Evolutionary conservation across 2,113 vertebrate species (phyloP), one percentile per base, ranked within the genome.

Genomic region (Nibea coibor): DNA sequence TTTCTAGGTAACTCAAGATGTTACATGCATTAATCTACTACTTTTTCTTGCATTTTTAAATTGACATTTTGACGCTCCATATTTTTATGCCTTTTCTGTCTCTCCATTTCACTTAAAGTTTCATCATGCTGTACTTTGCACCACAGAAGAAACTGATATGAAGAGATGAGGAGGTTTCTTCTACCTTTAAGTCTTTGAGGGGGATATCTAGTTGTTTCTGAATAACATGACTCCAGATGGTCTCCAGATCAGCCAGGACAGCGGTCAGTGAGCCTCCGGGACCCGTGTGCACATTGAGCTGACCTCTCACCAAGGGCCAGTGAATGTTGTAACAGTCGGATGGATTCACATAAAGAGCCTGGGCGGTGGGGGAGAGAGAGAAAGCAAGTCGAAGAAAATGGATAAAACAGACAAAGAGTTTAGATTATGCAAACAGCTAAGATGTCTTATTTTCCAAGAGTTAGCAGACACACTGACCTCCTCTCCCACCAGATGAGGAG

Each of bases 201-300:
- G 97, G 96, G 83, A 99, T 98, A 93, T 99, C 98, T 87, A 99
- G 94, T 7, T 97, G 96, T 57, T 98, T 99, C 78, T 99, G 98
- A 91, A 99, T 95, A 64, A 96, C 94, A 24, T 98, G 91, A 72
- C 96, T 96, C 98, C 98, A 99, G 91, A 99, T 98, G 1, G 95
- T 94, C 93, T 99, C 97, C 20, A 99, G 95, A 87, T 99, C 97
- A 16, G 96, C 95, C 84, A 99, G 89, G 2, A 98, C 94, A 5
- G 97, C 96, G 0, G 95, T 97, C 67, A 99, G 94, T 17, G 98
- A 99, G 28, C 97, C 98, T 17, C 97, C 97, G 4, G 97, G 94
- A 48, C 97, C 96, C 0, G 94, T 0, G 4, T 99, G 98, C 57
- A 96, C 82, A 76, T 99, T 99, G 83, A 99, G 72, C 89, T 97